A percentile compares a stretch with the other conserved stretches of the same genome.
Evolutionary conservation across 1,140 invertebrate species (phyloP).

Genomic region (Drosophila subpulchrella): DNA sequence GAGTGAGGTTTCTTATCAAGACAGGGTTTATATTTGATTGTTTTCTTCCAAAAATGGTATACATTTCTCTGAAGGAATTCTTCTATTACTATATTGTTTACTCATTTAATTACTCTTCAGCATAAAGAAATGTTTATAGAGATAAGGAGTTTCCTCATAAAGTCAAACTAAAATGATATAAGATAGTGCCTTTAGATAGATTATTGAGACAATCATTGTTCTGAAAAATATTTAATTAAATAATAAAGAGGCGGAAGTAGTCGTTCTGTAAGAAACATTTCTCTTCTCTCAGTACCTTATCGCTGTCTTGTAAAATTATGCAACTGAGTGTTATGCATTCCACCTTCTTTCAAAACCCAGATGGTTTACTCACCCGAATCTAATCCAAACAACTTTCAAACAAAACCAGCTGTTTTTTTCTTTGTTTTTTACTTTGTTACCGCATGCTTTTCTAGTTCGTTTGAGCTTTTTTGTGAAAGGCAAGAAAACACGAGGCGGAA

Average conservation of each 20-base stretch:
- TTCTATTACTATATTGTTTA: background rate
- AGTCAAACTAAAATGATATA: too few species aligned
- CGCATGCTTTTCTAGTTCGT: slow-evolving; percentile 19
- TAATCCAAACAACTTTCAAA: slow-evolving; percentile 67
- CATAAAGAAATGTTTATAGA: too few species aligned
- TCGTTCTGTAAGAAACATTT: slow-evolving; percentile 8
- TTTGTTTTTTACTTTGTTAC: slow-evolving; percentile 9
- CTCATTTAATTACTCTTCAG: background rate
- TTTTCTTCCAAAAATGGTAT: background rate
- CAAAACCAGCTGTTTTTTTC: slow-evolving; percentile 52
- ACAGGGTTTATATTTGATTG: background rate
- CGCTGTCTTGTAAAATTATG: slow-evolving; percentile 50
- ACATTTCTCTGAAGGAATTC: background rate
- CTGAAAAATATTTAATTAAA: background rate
- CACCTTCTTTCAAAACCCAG: slow-evolving; percentile 11
- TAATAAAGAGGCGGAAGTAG: slow-evolving; percentile 25
- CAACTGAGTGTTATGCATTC: slow-evolving; percentile 41
- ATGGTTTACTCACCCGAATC: slow-evolving; percentile 19
- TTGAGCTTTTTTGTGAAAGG: slow-evolving; percentile 31
- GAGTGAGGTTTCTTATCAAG: background rate
- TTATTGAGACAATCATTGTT: background rate
- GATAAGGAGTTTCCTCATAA: too few species aligned
- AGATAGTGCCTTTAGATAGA: too few species aligned
- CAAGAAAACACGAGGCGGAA: slow-evolving; percentile 62
- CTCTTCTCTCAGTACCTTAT: slow-evolving; percentile 11